A percentile compares a stretch with the other conserved stretches of the same genome.
phyloP scores from a whole-genome alignment of 2,113 vertebrate species.

The Xiphorhynchus elegans region DNA sequence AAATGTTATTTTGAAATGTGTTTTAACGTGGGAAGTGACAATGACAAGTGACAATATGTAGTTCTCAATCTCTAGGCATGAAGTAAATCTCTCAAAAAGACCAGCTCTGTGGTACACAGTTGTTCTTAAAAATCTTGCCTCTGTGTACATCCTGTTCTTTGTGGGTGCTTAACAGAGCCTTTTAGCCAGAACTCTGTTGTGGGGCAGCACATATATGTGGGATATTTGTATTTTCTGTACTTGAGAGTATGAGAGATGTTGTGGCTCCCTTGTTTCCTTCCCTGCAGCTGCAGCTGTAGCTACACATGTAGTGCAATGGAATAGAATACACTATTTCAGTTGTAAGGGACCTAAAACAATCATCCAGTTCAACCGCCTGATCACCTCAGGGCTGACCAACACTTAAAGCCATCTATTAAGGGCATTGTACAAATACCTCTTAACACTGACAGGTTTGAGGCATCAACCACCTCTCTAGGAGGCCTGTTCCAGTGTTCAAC shows the following conservation, averaged over 20 bases:
- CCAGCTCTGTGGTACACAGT: neutral
- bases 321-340: neutral
- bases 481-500: neutral
- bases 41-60: fast-evolving
- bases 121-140: neutral
- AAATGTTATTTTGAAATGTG: neutral
- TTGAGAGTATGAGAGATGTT: neutral
- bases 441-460: neutral
- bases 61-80: neutral
- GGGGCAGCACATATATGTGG: neutral
- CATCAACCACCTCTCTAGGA: neutral
- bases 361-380: neutral
- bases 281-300: neutral
- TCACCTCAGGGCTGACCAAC: neutral
- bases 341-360: neutral
- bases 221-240: neutral
- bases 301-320: neutral
- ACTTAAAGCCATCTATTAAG: neutral
- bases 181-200: neutral
- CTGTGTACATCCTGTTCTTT: neutral
- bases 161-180: fast-evolving
- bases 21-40: neutral
- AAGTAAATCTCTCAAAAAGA: neutral
- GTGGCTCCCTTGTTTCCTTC: neutral
- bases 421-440: neutral